Conservation (phyloP, 2,888 invertebrate genomes). For the Noctua comes region DNA sequence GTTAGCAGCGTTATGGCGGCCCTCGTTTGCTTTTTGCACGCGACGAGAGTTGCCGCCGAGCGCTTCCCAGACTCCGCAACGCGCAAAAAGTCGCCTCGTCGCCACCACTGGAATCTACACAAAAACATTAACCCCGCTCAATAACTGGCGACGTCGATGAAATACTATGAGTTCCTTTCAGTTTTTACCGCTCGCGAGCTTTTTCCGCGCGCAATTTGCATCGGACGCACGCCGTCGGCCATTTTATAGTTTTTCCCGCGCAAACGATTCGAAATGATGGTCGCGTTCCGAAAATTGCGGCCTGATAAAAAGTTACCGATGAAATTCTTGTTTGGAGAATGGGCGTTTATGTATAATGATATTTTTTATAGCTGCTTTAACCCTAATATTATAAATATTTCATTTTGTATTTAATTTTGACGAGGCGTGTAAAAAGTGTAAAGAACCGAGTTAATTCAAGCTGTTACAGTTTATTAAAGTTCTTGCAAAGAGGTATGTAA, state of each 20-base stretch:
- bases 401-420: slow-evolving; percentile 67
- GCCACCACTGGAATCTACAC: slow-evolving; percentile 81
- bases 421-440: slow-evolving; percentile 46
- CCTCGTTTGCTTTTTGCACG: slow-evolving; percentile 80
- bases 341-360: slow-evolving; percentile 81
- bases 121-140: slow-evolving; percentile 86
- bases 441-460: slow-evolving; percentile 28
- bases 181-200: slow-evolving; percentile 82
- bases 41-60: slow-evolving; percentile 75
- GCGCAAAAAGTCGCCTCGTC: slow-evolving; percentile 76
- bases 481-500: slow-evolving; percentile 12
- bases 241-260: slow-evolving; percentile 86
- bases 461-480: slow-evolving; percentile 6
- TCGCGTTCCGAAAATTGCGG: slow-evolving; percentile 84
- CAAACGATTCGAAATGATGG: slow-evolving; percentile 77
- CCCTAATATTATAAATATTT: slow-evolving; percentile 75
- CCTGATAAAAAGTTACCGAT: slow-evolving; percentile 80
- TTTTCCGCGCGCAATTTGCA: slow-evolving; percentile 88
- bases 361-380: slow-evolving; percentile 72
- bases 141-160: slow-evolving; percentile 88
- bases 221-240: slow-evolving; percentile 80
- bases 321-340: slow-evolving; percentile 85
- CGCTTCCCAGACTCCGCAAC: slow-evolving; percentile 84
- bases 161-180: slow-evolving; percentile 88
- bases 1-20: slow-evolving; percentile 85